Base-by-base conservation (phyloP, 2,888 invertebrate genomes). In the Pseudolycoriella hygida region DNA sequence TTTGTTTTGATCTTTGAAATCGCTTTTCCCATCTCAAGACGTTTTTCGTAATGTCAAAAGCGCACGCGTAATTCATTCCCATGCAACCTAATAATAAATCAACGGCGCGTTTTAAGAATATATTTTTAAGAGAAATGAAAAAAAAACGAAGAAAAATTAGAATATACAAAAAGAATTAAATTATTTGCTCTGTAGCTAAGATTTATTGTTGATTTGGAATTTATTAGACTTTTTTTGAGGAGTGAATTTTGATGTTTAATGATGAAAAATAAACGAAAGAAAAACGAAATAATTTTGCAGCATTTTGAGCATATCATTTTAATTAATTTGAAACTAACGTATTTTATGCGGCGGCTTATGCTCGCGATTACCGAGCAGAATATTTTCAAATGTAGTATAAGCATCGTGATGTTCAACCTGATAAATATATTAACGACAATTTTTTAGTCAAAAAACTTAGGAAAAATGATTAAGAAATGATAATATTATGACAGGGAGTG, bases 41-140 rank as follows among this genome's bases (percentile, higher is more conserved):
- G 25, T 25, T n/a, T n/a, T n/a, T 25, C 25, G 8, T 25, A 25
- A 25, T 25, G 25, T 34, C 12, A 34, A 14, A 34, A 4, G 15
- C 45, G 39, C 46, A 42, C 43, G 47, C 46, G 46, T 46, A 46
- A 47, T 49, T 49, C 49, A 46, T 44, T 42, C 37, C 40, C 38
- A 30, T 18, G 19, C 39, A 25, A 25, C 25, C 25, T 25, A 44
- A 46, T 47, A 46, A 49, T 49, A 49, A 49, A 49, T 49, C 49
- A 49, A 43, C 43, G 31, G 30, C 14, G 37, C 40, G 34, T 34
- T 25, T 25, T 25, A 25, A 25, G 25, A 25, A 25, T 25, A 25
- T 25, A 25, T 25, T 25, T 25, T 25, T 25, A 4, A 25, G 8
- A 8, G 8, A 25, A 25, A 25, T 25, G 25, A 25, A 25, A 25